These are phyloP conservation scores for Lasioglossum morio DNA, from an alignment of 2,888 invertebrate genomes.

Conservation along the genomic window DNA sequence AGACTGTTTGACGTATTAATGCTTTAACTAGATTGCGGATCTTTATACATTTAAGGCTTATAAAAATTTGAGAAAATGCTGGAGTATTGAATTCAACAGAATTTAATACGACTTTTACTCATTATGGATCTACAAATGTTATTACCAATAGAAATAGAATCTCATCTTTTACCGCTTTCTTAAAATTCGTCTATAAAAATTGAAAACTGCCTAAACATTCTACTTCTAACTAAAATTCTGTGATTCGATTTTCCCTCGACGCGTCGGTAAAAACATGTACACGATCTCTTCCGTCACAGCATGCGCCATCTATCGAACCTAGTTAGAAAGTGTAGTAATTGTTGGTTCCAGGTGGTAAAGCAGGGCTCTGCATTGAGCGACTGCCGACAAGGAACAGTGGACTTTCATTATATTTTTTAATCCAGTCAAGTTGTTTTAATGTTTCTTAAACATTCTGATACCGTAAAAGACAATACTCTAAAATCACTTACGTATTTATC, in stretches of 20 bases:
- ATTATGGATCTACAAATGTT: too few relatives aligned
- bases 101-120: too few relatives aligned
- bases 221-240: neutral
- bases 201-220: too few relatives aligned
- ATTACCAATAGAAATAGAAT: too few relatives aligned
- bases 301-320: constrained; percentile 46
- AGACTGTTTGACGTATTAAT: neutral
- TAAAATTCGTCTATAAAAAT: too few relatives aligned
- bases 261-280: neutral
- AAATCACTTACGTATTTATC: neutral
- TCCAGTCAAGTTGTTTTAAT: neutral
- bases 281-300: neutral
- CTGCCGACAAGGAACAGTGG: constrained; percentile 25
- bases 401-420: neutral
- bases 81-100: too few relatives aligned
- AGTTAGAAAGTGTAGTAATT: constrained; percentile 3
- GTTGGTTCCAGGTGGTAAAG: constrained; percentile 47
- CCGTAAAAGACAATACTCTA: neutral
- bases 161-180: too few relatives aligned
- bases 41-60: too few relatives aligned
- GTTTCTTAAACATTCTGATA: neutral
- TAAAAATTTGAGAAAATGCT: too few relatives aligned
- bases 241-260: constrained; percentile 42
- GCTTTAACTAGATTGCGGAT: too few relatives aligned
- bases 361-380: constrained; percentile 50